Base-by-base conservation (phyloP, 2,888 invertebrate species). In the Lithophane leautieri region DNA sequence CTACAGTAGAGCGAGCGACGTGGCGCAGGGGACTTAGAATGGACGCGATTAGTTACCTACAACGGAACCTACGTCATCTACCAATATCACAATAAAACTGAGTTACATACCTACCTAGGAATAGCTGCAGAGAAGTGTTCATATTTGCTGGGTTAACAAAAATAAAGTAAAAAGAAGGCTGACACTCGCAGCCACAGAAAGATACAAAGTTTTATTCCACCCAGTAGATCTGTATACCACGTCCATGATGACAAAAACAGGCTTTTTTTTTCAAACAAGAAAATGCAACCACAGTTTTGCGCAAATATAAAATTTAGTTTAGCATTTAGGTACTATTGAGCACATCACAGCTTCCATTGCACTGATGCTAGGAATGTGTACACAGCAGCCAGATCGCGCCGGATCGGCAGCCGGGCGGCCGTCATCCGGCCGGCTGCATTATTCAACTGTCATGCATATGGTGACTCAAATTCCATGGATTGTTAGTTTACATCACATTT, bases 401-500 rank as follows among this genome's bases (percentile, higher is more conserved):
- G 61, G 22, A 54, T 16, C 70, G 42, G 58, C 34, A 34, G 28
- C 66, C n/a, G 67, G n/a, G 11, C 54, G 11, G 34, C 50, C 34
- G 66, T 4, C 66, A 34, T 81, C 76, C 79, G 74, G 68, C 52
- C 61, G 52, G 44, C 62, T 87, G 79, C 82, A 87, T 86, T 82
- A 88, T 87, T 88, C 79, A 79, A 76, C 73, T 82, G 78, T 70
- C 76, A 79, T 71, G 78, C 76, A 82, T 68, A 82, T 54, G 73
- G 69, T 76, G 76, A 52, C 54, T 67, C 62, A 70, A 69, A 86
- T 76, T 74, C 74, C 76, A 73, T 70, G 65, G 62, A 74, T 72
- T 79, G 77, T 76, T 81, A 81, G 86, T 84, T 86, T 81, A 83
- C 79, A 78, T 73, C 73, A 80, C 83, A 88, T 88, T 85, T 86